Percentiles rank a stretch among this genome's conserved stretches.
These are phyloP conservation scores for Malurus splendens DNA, from an alignment of 2,797 vertebrate species.

Conservation along the genomic window DNA sequence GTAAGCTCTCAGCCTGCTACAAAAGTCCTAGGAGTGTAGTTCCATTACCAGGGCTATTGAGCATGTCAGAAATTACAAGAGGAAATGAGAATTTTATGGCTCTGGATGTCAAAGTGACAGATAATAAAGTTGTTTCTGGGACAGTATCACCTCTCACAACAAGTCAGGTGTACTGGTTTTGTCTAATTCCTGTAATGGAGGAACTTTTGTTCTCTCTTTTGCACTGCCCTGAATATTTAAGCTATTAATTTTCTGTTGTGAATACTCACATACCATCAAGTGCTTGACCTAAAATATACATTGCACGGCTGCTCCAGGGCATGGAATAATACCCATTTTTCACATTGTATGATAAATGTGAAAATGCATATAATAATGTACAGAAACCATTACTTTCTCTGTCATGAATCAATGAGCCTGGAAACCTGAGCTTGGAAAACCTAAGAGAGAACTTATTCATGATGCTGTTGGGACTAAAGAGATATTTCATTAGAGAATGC, in stretches of 20 bases:
- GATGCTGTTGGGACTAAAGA: slow-evolving; percentile 11
- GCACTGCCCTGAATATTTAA: not conserved
- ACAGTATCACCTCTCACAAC: slow-evolving; percentile 31
- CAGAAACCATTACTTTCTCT: slow-evolving; percentile 40
- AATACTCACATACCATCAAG: not conserved
- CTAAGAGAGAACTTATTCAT: slow-evolving; percentile 19
- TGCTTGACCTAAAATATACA: slow-evolving; percentile 3
- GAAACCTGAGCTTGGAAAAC: slow-evolving; percentile 32
- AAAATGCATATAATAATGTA: slow-evolving; percentile 43
- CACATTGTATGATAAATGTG: slow-evolving; percentile 23
- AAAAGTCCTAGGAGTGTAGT: slow-evolving; percentile 20
- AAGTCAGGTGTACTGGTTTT: slow-evolving; percentile 36
- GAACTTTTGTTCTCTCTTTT: slow-evolving; percentile 39
- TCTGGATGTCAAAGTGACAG: slow-evolving; percentile 46
- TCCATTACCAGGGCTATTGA: slow-evolving; percentile 59
- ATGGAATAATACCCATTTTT: slow-evolving; percentile 41
- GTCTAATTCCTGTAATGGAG: not conserved
- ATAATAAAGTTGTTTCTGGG: slow-evolving; percentile 57
- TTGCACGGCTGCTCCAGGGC: slow-evolving; percentile 18
- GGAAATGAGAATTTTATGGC: slow-evolving; percentile 50
- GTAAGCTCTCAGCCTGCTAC: slow-evolving; percentile 44
- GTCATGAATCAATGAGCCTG: slow-evolving; percentile 13
- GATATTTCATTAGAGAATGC: slow-evolving; percentile 43
- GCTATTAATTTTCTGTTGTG: not conserved
- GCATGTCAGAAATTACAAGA: slow-evolving; percentile 37